phyloP scores from a whole-genome alignment of 2,888 invertebrate genomes.

The Cerastoderma edule region DNA sequence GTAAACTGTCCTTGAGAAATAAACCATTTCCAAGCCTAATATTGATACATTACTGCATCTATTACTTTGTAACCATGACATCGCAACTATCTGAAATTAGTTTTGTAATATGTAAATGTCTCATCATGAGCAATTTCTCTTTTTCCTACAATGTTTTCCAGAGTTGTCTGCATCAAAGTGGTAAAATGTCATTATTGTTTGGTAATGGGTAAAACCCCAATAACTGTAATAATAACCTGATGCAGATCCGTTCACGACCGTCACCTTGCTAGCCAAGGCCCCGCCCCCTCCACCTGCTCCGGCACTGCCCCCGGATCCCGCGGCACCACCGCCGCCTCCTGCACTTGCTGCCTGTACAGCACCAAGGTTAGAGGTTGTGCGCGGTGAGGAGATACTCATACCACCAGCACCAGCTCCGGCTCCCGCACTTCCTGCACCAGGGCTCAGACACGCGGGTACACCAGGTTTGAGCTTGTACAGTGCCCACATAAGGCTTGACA shows the following conservation, averaged over 20 bases:
- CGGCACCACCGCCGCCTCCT: slow-evolving; percentile 63
- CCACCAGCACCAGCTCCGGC: slow-evolving; percentile 60
- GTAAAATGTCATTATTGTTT: no score
- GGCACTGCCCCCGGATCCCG: slow-evolving; percentile 58
- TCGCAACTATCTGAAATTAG: no score
- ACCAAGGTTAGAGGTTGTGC: slow-evolving; percentile 68
- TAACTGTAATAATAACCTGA: slow-evolving; percentile 40
- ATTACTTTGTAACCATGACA: no score
- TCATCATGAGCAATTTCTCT: no score
- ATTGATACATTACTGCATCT: no score
- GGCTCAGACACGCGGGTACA: slow-evolving; percentile 66
- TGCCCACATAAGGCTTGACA: slow-evolving; percentile 80
- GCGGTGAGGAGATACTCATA: slow-evolving; percentile 74
- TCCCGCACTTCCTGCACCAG: slow-evolving; percentile 62
- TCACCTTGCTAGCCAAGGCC: slow-evolving; percentile 51
- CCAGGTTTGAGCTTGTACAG: slow-evolving; percentile 79
- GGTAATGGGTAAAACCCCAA: not conserved
- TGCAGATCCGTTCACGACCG: slow-evolving; percentile 64
- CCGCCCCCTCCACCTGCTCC: slow-evolving; percentile 62
- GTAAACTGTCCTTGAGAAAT: no score
- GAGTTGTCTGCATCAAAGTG: no score
- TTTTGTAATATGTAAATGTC: no score
- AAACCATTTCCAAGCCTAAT: no score
- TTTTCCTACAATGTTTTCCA: no score
- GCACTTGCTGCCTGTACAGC: slow-evolving; percentile 69